Evolutionary conservation across 2,888 invertebrate genomes (phyloP).

Genomic region (Cheilosia grossa): DNA sequence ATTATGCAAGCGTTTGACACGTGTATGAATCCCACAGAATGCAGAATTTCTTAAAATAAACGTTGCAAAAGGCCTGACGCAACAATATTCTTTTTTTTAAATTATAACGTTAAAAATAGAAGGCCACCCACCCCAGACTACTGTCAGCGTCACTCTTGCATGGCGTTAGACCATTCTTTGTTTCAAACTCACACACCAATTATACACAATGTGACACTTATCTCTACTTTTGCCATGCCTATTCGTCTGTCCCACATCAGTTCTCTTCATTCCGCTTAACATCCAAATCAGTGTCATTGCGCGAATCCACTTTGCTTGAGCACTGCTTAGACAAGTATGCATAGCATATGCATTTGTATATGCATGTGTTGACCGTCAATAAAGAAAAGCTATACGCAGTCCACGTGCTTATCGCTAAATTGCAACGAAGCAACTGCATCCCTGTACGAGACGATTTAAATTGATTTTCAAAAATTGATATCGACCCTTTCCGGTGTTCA

Average conservation of each 20-base stretch:
- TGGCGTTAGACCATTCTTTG: background rate
- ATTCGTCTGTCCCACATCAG: background rate
- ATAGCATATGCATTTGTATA: too few relatives aligned
- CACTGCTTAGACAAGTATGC: background rate
- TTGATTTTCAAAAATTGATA: conserved; percentile 80
- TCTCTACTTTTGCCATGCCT: background rate
- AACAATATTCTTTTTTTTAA: too few relatives aligned
- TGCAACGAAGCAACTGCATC: conserved; percentile 19
- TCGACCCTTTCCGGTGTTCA: conserved; percentile 66
- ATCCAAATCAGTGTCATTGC: conserved; percentile 2
- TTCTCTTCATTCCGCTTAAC: background rate
- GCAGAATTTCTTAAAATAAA: too few relatives aligned
- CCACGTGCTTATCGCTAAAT: conserved; percentile 53
- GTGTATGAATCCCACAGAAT: too few relatives aligned
- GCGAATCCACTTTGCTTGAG: background rate
- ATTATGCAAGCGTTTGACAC: too few relatives aligned
- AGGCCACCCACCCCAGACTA: background rate
- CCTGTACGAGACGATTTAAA: conserved; percentile 77
- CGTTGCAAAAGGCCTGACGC: too few relatives aligned
- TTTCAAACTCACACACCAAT: background rate
- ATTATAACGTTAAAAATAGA: background rate
- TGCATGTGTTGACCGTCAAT: background rate
- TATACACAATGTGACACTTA: background rate
- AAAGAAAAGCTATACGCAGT: conserved; percentile 17
- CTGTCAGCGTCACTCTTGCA: too few relatives aligned